A percentile compares a stretch with the other conserved stretches of the same genome.
These are phyloP conservation scores for Agrenia bidenticulata DNA, from an alignment of 2,888 invertebrate species.

Conservation along the genomic window DNA sequence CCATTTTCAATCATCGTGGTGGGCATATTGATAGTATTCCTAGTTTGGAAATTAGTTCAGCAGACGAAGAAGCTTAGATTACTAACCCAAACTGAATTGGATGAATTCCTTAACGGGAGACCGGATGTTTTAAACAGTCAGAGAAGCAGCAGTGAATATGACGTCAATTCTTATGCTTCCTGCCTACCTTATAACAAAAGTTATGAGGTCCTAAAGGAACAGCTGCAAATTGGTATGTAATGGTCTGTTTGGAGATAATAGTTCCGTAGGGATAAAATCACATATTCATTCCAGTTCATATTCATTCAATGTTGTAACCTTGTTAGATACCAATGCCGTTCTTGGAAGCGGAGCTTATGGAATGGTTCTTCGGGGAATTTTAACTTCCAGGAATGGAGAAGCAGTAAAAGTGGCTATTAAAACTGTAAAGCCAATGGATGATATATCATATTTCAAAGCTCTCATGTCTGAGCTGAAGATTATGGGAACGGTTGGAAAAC, in stretches of 20 bases:
- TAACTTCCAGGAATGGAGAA: slow-evolving; percentile 12
- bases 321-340: slow-evolving; percentile 26
- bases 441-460: slow-evolving; percentile 25
- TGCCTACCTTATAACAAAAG: slow-evolving; percentile 36
- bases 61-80: slow-evolving; percentile 28
- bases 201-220: slow-evolving; percentile 34
- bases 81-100: slow-evolving; percentile 35
- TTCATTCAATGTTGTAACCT: too few species aligned
- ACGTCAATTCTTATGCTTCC: slow-evolving; percentile 37
- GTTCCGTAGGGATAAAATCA: too few species aligned
- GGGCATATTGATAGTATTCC: slow-evolving; percentile 21
- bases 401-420: slow-evolving; percentile 19
- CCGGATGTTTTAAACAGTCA: slow-evolving; percentile 30
- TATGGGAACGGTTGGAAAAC: slow-evolving; percentile 26
- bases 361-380: slow-evolving; percentile 29
- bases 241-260: too few species aligned
- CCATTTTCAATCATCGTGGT: slow-evolving; percentile 23
- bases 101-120: slow-evolving; percentile 37
- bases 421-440: slow-evolving; percentile 26
- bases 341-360: slow-evolving; percentile 38
- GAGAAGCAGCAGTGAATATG: slow-evolving; percentile 24
- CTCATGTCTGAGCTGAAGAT: slow-evolving; percentile 24
- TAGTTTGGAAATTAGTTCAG: slow-evolving; percentile 31
- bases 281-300: too few species aligned
- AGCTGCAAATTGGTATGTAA: slow-evolving; percentile 29